phyloP scores from a whole-genome alignment of 2,113 vertebrate genomes.

The Calidris pygmaea region DNA sequence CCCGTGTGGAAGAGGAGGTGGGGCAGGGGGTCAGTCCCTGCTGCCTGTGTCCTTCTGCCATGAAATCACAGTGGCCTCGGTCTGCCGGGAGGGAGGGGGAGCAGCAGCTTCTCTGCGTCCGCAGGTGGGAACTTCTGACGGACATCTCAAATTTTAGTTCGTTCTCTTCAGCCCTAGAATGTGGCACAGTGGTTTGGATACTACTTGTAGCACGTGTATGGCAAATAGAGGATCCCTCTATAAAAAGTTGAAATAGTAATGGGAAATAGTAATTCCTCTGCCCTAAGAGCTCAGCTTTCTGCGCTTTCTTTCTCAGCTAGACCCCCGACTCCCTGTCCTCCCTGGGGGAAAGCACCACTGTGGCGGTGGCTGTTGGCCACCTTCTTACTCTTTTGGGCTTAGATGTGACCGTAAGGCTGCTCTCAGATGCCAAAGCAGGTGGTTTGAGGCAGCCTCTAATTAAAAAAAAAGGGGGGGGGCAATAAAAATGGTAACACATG shows the following conservation, averaged over 20 bases:
- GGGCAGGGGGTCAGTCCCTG: not conserved
- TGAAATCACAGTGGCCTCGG: not conserved
- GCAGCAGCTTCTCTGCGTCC: not conserved
- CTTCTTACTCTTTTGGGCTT: not conserved
- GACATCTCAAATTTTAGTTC: not conserved
- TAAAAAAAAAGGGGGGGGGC: not conserved
- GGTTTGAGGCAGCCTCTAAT: not conserved
- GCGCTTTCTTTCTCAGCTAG: not conserved
- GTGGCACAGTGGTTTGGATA: not conserved
- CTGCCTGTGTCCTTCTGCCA: accelerated
- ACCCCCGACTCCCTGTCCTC: not conserved
- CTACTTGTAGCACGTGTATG: accelerated
- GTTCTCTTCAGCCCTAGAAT: not conserved
- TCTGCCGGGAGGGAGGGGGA: not conserved
- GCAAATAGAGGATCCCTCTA: not conserved
- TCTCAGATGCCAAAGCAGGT: not conserved
- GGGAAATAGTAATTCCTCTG: not conserved
- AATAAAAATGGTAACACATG: not conserved
- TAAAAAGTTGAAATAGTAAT: not conserved
- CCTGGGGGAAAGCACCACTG: accelerated
- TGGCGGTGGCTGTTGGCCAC: not conserved
- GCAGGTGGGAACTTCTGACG: not conserved
- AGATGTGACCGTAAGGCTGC: not conserved
- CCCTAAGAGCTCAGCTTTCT: not conserved
- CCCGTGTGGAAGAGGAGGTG: not conserved